These are phyloP conservation scores for Nysson spinosus DNA, from an alignment of 2,888 invertebrate species.

Conservation along the genomic window DNA sequence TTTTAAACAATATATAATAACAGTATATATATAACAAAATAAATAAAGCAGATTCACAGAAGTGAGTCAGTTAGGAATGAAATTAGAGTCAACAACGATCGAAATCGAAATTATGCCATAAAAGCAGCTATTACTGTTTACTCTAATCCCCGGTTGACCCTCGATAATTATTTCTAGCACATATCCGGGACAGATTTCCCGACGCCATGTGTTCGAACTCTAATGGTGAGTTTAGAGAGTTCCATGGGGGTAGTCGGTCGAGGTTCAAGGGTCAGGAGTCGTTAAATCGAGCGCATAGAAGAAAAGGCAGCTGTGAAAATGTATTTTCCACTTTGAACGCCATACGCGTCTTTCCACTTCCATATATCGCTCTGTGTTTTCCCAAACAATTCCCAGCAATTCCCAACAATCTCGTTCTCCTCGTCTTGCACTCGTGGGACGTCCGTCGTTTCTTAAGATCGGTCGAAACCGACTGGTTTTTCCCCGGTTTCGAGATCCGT, in stretches of 20 bases:
- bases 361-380: constrained; percentile 1
- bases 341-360: constrained; percentile 5
- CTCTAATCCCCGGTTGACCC: not conserved
- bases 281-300: constrained; percentile 59
- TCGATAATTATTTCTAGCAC: not conserved
- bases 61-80: too few species aligned
- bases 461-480: constrained; percentile 42
- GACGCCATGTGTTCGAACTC: constrained; percentile 39
- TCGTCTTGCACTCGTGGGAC: not conserved
- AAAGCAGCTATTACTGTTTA: not conserved
- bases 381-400: constrained; percentile 23
- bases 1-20: too few species aligned
- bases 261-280: constrained; percentile 39
- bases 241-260: constrained; percentile 1
- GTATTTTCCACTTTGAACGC: constrained; percentile 16
- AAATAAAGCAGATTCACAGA: too few species aligned
- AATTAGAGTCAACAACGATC: not conserved
- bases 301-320: constrained; percentile 62
- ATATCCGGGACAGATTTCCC: not conserved
- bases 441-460: constrained; percentile 12
- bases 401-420: constrained; percentile 6
- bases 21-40: too few species aligned
- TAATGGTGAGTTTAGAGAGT: constrained; percentile 37
- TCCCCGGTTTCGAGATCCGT: constrained; percentile 42
- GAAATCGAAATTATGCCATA: not conserved